These are phyloP conservation scores for Sisor rabdophorus DNA, from an alignment of 2,113 vertebrate genomes.

Conservation along the genomic window DNA sequence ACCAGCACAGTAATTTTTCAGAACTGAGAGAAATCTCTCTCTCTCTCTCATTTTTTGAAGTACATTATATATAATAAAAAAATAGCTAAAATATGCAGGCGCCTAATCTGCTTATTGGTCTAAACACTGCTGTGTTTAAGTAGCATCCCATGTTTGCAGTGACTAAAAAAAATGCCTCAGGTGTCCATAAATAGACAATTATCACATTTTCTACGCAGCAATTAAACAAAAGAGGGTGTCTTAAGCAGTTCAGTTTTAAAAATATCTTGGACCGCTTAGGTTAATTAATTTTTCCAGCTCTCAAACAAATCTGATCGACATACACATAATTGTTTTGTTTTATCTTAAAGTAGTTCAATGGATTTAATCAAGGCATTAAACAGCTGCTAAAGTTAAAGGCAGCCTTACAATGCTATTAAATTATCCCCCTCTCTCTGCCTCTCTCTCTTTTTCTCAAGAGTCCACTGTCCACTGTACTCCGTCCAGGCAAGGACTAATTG, in stretches of 20 bases:
- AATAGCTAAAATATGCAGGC: too few species aligned
- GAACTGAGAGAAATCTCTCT: too few species aligned
- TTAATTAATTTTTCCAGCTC: slow-evolving; percentile 48
- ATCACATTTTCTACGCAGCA: slow-evolving; percentile 10
- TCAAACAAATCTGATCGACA: slow-evolving; percentile 35
- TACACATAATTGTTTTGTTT: slow-evolving; percentile 50
- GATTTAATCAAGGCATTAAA: slow-evolving; percentile 50
- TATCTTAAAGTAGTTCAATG: slow-evolving; percentile 40
- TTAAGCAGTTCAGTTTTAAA: slow-evolving; percentile 15
- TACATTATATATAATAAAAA: too few species aligned
- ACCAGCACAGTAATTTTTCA: too few species aligned
- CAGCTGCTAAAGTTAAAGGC: slow-evolving; percentile 31
- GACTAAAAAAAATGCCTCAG: not conserved
- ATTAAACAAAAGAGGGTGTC: not conserved
- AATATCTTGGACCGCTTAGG: slow-evolving; percentile 38
- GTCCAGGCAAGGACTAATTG: slow-evolving; percentile 41
- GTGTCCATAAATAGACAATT: slow-evolving; percentile 26
- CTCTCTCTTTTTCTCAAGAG: slow-evolving; percentile 29
- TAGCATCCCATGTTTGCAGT: not conserved
- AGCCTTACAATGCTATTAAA: slow-evolving; percentile 34
- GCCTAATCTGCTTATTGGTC: too few species aligned
- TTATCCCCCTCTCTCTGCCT: too few species aligned
- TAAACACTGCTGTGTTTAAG: not conserved
- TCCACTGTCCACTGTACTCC: slow-evolving; percentile 37
- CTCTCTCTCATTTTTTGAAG: too few species aligned